Base-by-base conservation (phyloP, 2,113 vertebrate genomes). In the Lipotes vexillifer region DNA sequence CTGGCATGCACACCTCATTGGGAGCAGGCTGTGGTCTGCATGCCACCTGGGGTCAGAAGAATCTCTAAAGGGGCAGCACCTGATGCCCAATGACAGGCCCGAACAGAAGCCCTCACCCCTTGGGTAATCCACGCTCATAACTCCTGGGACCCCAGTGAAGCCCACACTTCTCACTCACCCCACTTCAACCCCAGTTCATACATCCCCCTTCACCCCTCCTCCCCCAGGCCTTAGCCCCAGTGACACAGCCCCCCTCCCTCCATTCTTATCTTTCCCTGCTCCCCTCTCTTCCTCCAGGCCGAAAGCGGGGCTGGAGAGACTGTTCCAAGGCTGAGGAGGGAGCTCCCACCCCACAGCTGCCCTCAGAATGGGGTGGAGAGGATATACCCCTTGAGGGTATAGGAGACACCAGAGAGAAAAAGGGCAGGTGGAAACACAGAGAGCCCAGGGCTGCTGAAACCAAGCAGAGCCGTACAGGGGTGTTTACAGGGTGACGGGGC, bases 171-270 rank as follows among this genome's bases (percentile, higher is more conserved):
- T 78, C 61, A 21, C 14, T 57, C 44, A 74, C 31, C 44, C 12
- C 23, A 49, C 33, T 38, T 59, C n/a, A 46, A n/a, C 3, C 49
- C 41, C 49, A 18, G 49, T 7, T 1, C 61, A 36, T 8, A 38
- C 41, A 4, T 18, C 38, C 68, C 1, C 5, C 21, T 13, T 3
- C 1, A 21, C 18, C 5, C 6, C 5, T 36, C 36, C 75, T 27
- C 41, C 52, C 72, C 68, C 61, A 77, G 78, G 59, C 52, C 27
- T 92, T 11, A 57, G 81, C 20, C 44, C 46, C 29, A 31, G 77
- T 36, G 29, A 36, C 15, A n/a, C 15, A 44, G 31, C 18, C 18
- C 29, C 23, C 5, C 31, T 44, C 23, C 86, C 57, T 27, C 8
- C 23, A 41, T 18, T 18, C 14, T 41, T 25, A 15, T 1, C 21